These are phyloP conservation scores for Cryptus viduatorius DNA, from an alignment of 2,888 invertebrate species.

Conservation along the genomic window DNA sequence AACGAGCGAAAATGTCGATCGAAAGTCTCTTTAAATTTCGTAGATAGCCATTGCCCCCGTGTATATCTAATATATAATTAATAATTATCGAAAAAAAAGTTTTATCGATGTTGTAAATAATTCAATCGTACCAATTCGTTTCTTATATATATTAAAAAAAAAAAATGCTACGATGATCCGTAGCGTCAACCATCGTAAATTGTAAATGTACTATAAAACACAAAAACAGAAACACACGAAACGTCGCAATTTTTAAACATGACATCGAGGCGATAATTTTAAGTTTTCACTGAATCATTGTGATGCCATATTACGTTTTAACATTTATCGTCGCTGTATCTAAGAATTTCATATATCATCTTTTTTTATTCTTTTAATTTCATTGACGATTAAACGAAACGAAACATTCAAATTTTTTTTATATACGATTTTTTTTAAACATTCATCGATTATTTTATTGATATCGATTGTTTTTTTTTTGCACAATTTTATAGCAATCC, in stretches of 20 bases:
- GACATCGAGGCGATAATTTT: constrained; percentile 72
- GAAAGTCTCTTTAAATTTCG: constrained; percentile 52
- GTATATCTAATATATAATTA: constrained; percentile 63
- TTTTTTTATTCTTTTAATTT: constrained; percentile 73
- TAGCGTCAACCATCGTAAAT: constrained; percentile 75
- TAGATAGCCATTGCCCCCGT: constrained; percentile 53
- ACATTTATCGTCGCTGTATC: constrained; percentile 65
- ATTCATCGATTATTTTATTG: constrained; percentile 27
- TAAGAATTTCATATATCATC: constrained; percentile 70
- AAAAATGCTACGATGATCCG: constrained; percentile 66
- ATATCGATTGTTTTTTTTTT: constrained; percentile 13
- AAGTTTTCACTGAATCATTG: constrained; percentile 76
- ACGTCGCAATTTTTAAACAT: constrained; percentile 63
- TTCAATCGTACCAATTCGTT: constrained; percentile 76
- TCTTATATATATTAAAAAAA: constrained; percentile 72
- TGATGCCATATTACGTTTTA: constrained; percentile 79
- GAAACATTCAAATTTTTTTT: constrained; percentile 43
- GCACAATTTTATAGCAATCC: background rate
- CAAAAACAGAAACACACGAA: constrained; percentile 7
- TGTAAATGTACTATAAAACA: constrained; percentile 73
- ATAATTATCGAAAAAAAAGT: constrained; percentile 59
- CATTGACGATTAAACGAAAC: constrained; percentile 73
- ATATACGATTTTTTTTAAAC: constrained; percentile 41
- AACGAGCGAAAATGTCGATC: constrained; percentile 43
- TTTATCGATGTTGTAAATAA: constrained; percentile 79